Evolutionary conservation across 2,888 invertebrate genomes (phyloP).

Genomic region (Boloria selene): DNA sequence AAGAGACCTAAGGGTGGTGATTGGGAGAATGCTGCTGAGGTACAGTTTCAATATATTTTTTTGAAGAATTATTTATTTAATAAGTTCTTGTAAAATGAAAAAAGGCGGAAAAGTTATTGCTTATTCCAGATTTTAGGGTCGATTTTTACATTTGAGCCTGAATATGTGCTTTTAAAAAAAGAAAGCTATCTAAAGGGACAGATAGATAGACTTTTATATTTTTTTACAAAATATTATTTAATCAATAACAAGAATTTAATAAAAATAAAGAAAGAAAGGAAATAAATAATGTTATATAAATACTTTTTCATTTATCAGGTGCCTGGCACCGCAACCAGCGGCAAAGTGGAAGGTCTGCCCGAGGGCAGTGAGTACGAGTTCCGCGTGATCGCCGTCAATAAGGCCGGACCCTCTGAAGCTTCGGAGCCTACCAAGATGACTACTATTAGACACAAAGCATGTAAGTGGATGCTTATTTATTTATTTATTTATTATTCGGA

Average conservation of each 20-base stretch:
- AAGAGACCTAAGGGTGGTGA: conserved; percentile 93
- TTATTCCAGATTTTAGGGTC: too few species aligned
- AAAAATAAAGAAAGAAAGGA: too few species aligned
- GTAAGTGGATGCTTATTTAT: conserved; percentile 83
- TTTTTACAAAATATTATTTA: too few species aligned
- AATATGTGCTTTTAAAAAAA: too few species aligned
- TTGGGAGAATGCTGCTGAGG: conserved; percentile 95
- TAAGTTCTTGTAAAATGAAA: neutral
- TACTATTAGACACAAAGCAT: conserved; percentile 92
- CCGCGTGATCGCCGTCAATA: conserved; percentile 94
- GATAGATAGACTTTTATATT: too few species aligned
- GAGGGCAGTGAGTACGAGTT: conserved; percentile 96
- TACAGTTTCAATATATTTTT: conserved; percentile 48
- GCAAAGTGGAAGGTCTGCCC: conserved; percentile 91
- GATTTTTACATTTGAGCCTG: too few species aligned
- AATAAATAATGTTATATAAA: neutral
- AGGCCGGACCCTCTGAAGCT: conserved; percentile 94
- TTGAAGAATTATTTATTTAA: neutral
- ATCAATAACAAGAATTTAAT: too few species aligned
- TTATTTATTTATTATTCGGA: too few species aligned
- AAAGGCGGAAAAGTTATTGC: too few species aligned
- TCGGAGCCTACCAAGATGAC: conserved; percentile 96
- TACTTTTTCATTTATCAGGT: conserved; percentile 59
- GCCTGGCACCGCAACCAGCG: conserved; percentile 87
- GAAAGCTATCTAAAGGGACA: too few species aligned